Conservation (phyloP, 2,113 vertebrate species). For the Caloenas nicobarica region DNA sequence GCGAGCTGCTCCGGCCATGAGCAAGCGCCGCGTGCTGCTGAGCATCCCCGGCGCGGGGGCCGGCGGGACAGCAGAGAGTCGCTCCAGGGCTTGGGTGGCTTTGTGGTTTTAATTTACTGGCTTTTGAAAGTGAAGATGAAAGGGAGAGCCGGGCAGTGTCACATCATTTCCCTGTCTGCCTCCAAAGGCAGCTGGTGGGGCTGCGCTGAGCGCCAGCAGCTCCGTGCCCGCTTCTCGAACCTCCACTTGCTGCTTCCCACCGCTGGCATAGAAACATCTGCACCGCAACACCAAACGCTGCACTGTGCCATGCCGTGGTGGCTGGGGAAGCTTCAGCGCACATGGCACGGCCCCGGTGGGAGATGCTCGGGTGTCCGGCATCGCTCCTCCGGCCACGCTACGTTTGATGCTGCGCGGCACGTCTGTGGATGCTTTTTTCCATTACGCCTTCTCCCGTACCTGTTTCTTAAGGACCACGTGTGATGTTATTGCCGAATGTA, state of each 20-base stretch:
- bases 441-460: fast-evolving
- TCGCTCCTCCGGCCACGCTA: fast-evolving
- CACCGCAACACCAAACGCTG: fast-evolving
- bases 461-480: background rate
- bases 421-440: background rate
- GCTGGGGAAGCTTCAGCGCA: background rate
- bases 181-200: background rate
- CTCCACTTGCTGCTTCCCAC: background rate
- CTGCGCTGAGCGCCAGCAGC: fast-evolving
- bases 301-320: fast-evolving
- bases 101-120: constrained; percentile 14
- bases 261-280: fast-evolving
- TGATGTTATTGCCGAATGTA: background rate
- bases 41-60: background rate
- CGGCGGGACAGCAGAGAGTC: background rate
- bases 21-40: background rate
- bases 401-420: background rate
- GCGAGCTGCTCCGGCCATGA: background rate
- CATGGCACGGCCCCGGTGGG: fast-evolving
- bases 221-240: background rate
- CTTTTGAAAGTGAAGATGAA: constrained; percentile 2
- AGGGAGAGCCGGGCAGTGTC: background rate
- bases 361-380: background rate
- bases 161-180: background rate
- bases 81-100: background rate